These are phyloP conservation scores for Callocephalon fimbriatum DNA, from an alignment of 2,113 vertebrate genomes.

Conservation along the genomic window DNA sequence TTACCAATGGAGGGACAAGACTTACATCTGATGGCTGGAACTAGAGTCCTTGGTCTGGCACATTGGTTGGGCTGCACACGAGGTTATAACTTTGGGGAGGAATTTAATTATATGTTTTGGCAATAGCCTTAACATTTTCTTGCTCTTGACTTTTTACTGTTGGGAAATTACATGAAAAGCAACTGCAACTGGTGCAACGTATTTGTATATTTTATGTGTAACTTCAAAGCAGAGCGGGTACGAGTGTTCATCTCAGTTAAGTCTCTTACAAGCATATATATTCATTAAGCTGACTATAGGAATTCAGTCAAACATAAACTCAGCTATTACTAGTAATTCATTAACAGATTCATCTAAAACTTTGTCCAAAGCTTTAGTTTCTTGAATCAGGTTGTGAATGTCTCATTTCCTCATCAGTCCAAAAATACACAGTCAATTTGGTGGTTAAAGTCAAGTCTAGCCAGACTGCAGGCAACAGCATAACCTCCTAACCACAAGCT, in stretches of 20 bases:
- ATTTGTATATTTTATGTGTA: background rate
- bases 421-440: background rate
- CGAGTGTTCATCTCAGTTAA: background rate
- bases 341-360: constrained; percentile 27
- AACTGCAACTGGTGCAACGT: fast-evolving
- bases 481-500: background rate
- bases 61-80: background rate
- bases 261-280: background rate
- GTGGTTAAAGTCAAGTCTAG: background rate
- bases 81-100: background rate
- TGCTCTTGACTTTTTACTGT: background rate
- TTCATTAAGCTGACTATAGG: constrained; percentile 12
- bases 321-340: background rate
- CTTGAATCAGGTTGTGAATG: background rate
- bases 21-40: background rate
- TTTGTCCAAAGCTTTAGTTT: constrained; percentile 3
- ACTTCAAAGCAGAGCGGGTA: background rate
- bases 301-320: constrained; percentile 29
- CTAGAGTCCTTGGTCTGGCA: background rate
- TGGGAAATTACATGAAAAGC: background rate
- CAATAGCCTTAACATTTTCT: background rate
- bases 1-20: background rate
- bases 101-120: background rate
- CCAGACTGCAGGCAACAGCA: background rate
- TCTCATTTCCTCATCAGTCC: background rate